Conservation (phyloP, 2,888 invertebrate genomes). For the Sesamia inferens region DNA sequence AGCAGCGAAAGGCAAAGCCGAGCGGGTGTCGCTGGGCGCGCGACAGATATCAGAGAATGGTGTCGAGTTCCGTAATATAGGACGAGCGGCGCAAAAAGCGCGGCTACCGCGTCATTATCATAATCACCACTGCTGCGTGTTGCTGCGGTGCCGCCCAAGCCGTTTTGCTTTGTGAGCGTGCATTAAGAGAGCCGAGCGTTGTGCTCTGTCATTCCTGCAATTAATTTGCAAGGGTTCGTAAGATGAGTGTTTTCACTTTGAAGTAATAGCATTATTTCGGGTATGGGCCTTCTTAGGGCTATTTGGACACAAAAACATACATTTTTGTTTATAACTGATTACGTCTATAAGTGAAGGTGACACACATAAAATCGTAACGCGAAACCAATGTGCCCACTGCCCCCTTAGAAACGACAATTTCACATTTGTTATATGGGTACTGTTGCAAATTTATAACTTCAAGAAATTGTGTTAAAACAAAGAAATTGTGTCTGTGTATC, state of each 20-base stretch:
- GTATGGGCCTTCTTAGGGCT: constrained; percentile 8
- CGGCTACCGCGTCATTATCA: constrained; percentile 89
- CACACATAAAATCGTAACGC: not conserved
- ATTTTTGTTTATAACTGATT: not conserved
- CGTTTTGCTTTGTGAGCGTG: constrained; percentile 88
- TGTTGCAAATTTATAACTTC: not conserved
- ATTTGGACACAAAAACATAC: not conserved
- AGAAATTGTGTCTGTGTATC: not conserved
- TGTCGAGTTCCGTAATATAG: constrained; percentile 86
- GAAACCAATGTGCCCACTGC: not conserved
- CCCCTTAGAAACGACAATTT: too few relatives aligned
- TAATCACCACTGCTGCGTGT: constrained; percentile 88
- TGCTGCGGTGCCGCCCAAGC: constrained; percentile 84
- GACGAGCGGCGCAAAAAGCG: constrained; percentile 86
- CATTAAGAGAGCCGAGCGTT: constrained; percentile 86
- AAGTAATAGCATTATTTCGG: constrained; percentile 51
- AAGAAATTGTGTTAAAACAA: not conserved
- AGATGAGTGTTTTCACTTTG: constrained; percentile 77
- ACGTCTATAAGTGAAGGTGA: not conserved
- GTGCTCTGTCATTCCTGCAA: constrained; percentile 87
- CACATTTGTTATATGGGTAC: not conserved
- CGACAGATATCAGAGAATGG: constrained; percentile 78
- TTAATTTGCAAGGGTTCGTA: constrained; percentile 85
- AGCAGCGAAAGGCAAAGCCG: constrained; percentile 73
- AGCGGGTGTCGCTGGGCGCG: constrained; percentile 68